Conservation (phyloP, 2,113 vertebrate species). For the Gymnobelideus leadbeateri region DNA sequence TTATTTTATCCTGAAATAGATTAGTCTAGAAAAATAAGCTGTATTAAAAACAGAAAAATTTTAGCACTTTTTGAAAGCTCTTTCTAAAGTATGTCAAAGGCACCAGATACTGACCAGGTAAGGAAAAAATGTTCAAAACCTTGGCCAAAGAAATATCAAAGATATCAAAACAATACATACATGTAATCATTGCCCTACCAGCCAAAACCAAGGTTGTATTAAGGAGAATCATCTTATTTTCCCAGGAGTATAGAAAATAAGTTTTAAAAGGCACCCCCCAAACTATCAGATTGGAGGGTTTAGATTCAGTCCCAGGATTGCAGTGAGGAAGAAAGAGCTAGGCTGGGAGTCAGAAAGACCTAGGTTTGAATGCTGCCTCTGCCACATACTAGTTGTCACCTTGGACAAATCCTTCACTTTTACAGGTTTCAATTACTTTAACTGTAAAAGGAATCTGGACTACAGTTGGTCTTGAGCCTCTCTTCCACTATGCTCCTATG, state of each 20-base stretch:
- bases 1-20: too few relatives aligned
- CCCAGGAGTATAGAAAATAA: too few relatives aligned
- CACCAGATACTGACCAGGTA: background rate
- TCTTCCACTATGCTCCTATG: background rate
- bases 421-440: background rate
- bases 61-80: background rate
- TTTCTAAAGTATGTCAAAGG: background rate
- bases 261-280: background rate
- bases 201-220: background rate
- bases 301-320: background rate
- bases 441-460: background rate
- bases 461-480: background rate
- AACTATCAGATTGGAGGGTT: background rate
- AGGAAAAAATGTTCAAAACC: background rate
- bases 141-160: background rate
- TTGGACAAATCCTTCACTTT: background rate
- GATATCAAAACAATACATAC: background rate
- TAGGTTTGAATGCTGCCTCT: background rate
- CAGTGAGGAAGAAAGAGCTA: background rate
- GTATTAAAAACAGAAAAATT: background rate
- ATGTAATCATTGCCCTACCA: background rate
- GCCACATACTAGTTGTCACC: background rate
- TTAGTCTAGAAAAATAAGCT: background rate
- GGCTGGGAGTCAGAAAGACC: background rate
- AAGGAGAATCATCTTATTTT: background rate